Base-by-base conservation (phyloP, 2,797 vertebrate species). In the Sardinella longiceps region DNA sequence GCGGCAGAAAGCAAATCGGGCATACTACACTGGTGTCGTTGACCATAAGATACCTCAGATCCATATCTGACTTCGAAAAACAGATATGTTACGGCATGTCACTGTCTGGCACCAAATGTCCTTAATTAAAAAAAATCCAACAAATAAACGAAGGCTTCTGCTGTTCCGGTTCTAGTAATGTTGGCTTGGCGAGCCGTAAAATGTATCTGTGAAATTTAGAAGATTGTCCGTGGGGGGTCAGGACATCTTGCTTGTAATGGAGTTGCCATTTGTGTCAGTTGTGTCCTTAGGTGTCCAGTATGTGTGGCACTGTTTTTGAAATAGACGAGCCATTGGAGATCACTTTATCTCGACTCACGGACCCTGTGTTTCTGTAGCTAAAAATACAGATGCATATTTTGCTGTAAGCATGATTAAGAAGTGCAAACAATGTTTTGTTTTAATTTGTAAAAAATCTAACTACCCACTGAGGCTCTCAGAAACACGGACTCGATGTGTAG, bases 1-100 rank as follows among this genome's bases (percentile, higher is more conserved):
- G 94, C 92, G 60, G 77, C 81, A 53, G 81, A 45, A 85, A 91
- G 84, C 81, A 93, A 85, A 93, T 89, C 93, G 93, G 92, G 94
- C 94, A 94, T 91, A 91, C 93, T 93, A 91, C 91, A 92, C 93
- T 90, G 94, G 92, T 93, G 87, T 88, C 91, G 94, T 92, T 93
- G 94, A 93, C 93, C 96, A 95, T 94, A 85, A 90, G 95, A 93
- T 90, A 90, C 94, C 93, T 91, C 91, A 91, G 87, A 88, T 94
- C 90, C 91, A 89, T 91, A 90, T 94, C 86, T 70, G 82, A 85
- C 90, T 92, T 91, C 92, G 92, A 95, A 94, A 92, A 2, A 88
- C 91, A 89, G 85, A 91, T 92, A 63, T 85, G 87, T 82, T 80
- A 88, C 82, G 74, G 86, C n/a, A 37, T 66, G 90, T 66, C 87